Conservation (phyloP, 92 coral and sea anemone species). For the Parazoanthus atlanticus region DNA sequence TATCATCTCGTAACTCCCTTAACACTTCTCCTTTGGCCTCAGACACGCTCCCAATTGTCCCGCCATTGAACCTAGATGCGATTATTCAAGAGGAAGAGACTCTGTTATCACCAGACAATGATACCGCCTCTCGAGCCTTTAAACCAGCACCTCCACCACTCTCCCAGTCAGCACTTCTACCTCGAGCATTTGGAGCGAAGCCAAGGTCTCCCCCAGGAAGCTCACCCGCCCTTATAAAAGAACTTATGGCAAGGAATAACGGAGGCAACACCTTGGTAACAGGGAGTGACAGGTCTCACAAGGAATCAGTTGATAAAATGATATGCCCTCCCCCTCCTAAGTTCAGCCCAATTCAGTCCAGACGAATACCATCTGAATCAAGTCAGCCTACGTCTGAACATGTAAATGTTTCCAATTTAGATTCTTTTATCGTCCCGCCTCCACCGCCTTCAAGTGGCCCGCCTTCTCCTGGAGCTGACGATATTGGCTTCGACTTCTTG, state of each 20-base stretch:
- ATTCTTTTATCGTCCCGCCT: slow-evolving; percentile 32
- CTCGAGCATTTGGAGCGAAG: slow-evolving; percentile 10
- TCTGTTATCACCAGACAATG: background rate
- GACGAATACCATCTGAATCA: background rate
- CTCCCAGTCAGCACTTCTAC: slow-evolving; percentile 30
- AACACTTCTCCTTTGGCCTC: background rate
- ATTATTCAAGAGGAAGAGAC: slow-evolving; percentile 1
- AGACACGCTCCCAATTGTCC: background rate
- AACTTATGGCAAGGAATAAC: slow-evolving; percentile 28
- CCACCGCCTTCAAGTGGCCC: slow-evolving; percentile 30
- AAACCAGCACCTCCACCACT: slow-evolving; percentile 63
- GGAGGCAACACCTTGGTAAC: background rate
- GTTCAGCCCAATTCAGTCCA: slow-evolving; percentile 24
- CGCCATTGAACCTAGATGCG: slow-evolving; percentile 20
- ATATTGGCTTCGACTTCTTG: slow-evolving; percentile 34
- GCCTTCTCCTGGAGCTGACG: slow-evolving; percentile 13
- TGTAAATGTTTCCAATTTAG: slow-evolving; percentile 13
- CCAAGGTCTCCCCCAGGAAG: slow-evolving; percentile 16
- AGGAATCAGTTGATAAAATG: slow-evolving; percentile 19
- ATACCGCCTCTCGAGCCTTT: slow-evolving; percentile 38
- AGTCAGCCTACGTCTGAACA: background rate
- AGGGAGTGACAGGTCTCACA: background rate
- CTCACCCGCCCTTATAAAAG: background rate
- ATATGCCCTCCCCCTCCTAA: slow-evolving; percentile 44
- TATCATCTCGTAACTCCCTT: slow-evolving; percentile 20